Evolutionary conservation across 2,888 invertebrate species (phyloP).

Genomic region (Nemotelus nigrinus): DNA sequence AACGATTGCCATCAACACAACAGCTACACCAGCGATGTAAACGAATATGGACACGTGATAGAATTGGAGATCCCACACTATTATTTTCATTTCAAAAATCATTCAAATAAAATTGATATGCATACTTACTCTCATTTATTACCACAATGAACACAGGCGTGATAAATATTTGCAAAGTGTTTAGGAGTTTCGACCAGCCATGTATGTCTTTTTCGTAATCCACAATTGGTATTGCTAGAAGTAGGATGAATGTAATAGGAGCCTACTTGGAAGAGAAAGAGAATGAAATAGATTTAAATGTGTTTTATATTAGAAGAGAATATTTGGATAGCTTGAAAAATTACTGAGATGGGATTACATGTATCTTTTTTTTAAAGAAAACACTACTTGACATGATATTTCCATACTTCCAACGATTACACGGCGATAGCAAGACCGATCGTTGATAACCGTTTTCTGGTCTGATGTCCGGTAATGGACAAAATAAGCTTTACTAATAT

Average conservation of each 20-base stretch:
- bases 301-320: not conserved
- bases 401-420: too few species aligned
- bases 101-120: not conserved
- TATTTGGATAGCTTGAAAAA: not conserved
- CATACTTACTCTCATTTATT: constrained; percentile 10
- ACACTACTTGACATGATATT: too few species aligned
- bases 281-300: too few species aligned
- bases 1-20: constrained; percentile 45
- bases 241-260: constrained; percentile 67
- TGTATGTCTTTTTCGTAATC: constrained; percentile 65
- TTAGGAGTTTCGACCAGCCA: constrained; percentile 71
- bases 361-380: too few species aligned
- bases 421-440: too few species aligned
- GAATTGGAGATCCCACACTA: constrained; percentile 18
- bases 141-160: constrained; percentile 59
- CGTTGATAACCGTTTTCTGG: too few species aligned
- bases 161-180: constrained; percentile 67
- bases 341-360: too few species aligned
- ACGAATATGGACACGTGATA: constrained; percentile 10
- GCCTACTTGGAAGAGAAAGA: constrained; percentile 56
- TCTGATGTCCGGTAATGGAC: too few species aligned
- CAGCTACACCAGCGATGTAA: not conserved
- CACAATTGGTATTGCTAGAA: constrained; percentile 69
- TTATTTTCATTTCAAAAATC: not conserved
- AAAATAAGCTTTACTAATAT: too few species aligned